Conservation (phyloP, 2,797 vertebrate species). For the Pangasius mekongensis region DNA sequence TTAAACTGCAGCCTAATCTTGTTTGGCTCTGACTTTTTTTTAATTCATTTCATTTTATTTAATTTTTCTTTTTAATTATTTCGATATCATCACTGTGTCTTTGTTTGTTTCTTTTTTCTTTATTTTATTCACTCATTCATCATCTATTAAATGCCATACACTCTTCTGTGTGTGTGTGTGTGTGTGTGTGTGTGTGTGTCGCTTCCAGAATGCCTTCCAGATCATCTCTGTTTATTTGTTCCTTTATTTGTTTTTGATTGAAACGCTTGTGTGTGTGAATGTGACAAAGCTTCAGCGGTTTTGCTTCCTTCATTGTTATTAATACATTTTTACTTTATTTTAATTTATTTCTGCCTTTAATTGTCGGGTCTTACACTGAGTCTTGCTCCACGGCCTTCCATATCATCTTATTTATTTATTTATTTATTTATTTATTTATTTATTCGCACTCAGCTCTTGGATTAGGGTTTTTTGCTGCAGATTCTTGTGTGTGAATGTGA, state of each 20-base stretch:
- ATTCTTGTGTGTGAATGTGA: background rate
- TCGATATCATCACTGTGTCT: background rate
- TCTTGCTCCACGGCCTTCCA: no score
- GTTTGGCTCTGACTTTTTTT: background rate
- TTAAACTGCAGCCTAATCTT: background rate
- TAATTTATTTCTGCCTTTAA: background rate
- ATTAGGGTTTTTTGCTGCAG: background rate
- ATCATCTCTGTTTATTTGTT: background rate
- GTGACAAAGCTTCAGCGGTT: background rate
- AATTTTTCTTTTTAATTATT: background rate
- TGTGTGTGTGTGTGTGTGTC: background rate
- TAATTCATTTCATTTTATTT: background rate
- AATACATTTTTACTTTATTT: background rate
- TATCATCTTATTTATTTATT: no score
- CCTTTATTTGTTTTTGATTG: background rate
- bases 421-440: background rate
- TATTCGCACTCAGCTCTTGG: background rate
- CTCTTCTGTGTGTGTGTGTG: background rate
- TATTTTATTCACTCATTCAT: background rate
- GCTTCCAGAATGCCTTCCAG: background rate
- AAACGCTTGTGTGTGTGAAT: background rate
- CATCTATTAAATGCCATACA: background rate
- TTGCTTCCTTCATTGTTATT: background rate
- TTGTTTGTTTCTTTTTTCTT: background rate
- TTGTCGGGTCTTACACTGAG: background rate